Evolutionary conservation across 2,888 invertebrate species (phyloP).

Genomic region (Dilophus febrilis): DNA sequence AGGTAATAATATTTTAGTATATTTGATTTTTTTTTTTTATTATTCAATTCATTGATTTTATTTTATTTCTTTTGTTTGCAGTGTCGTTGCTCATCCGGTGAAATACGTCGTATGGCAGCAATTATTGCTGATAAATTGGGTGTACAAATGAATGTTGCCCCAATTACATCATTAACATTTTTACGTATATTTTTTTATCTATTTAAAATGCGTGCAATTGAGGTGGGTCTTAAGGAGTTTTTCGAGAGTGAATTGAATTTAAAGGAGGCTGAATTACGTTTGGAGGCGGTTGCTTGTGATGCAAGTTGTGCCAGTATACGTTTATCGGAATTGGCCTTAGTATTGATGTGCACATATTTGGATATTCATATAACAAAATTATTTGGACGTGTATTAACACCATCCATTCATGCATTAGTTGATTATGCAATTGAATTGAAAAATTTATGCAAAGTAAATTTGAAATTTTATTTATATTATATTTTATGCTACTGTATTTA

Average conservation of each 20-base stretch:
- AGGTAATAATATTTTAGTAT: no score
- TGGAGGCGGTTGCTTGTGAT: constrained; percentile 62
- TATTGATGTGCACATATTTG: constrained; percentile 55
- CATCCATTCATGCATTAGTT: constrained; percentile 42
- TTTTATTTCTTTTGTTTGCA: constrained; percentile 41
- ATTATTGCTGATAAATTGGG: constrained; percentile 64
- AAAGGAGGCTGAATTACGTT: constrained; percentile 43
- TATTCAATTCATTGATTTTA: constrained; percentile 3
- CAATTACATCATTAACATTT: constrained; percentile 49
- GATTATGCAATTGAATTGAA: constrained; percentile 56
- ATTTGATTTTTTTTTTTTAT: constrained; percentile 3
- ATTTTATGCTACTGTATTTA: constrained; percentile 6
- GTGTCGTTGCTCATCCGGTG: constrained; percentile 69
- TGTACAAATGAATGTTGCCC: constrained; percentile 37
- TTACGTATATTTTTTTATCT: constrained; percentile 47
- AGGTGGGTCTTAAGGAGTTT: constrained; percentile 35
- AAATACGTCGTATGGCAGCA: constrained; percentile 71
- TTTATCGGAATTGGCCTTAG: constrained; percentile 59
- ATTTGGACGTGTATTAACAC: constrained; percentile 23
- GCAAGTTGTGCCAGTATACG: constrained; percentile 55
- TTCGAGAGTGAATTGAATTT: constrained; percentile 36
- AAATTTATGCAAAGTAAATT: constrained; percentile 48
- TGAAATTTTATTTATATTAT: constrained; percentile 7
- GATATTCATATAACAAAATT: constrained; percentile 34
- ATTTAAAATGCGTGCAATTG: constrained; percentile 37